Conservation (phyloP, 2,113 vertebrate species). For the Coptodon rendalli region DNA sequence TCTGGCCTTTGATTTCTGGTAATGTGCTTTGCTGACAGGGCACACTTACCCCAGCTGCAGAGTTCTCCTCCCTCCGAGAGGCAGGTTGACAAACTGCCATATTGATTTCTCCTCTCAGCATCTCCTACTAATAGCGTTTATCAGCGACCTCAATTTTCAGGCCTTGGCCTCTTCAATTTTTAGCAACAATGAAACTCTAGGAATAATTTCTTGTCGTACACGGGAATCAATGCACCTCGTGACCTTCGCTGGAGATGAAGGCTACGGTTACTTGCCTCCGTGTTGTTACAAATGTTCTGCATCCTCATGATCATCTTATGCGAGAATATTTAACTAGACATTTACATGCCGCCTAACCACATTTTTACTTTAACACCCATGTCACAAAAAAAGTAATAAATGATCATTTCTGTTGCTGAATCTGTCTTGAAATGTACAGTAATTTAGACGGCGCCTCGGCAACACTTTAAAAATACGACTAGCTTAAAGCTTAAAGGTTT, state of each 20-base stretch:
- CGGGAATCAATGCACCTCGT: constrained; percentile 95
- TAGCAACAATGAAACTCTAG: constrained; percentile 88
- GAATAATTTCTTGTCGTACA: constrained; percentile 98
- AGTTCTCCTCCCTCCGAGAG: constrained; percentile 74
- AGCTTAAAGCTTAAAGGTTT: neutral
- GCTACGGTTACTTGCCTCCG: constrained; percentile 52
- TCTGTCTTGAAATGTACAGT: neutral
- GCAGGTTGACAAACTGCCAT: constrained; percentile 89
- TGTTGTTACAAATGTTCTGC: constrained; percentile 21
- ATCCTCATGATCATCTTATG: neutral
- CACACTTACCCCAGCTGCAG: constrained; percentile 76
- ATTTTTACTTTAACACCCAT: neutral
- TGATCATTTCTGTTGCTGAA: neutral
- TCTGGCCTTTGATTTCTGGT: constrained; percentile 91
- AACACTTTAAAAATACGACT: neutral
- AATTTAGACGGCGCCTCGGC: neutral
- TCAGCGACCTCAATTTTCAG: constrained; percentile 83
- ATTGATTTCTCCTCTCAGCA: constrained; percentile 82
- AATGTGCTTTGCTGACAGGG: constrained; percentile 91
- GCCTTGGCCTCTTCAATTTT: constrained; percentile 78
- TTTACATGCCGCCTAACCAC: neutral
- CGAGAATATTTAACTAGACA: neutral
- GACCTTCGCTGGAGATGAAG: constrained; percentile 72
- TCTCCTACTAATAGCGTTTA: constrained; percentile 84
- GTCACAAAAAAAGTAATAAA: neutral